Base-by-base conservation (phyloP, 2,797 vertebrate species). In the Pelodytes ibericus region DNA sequence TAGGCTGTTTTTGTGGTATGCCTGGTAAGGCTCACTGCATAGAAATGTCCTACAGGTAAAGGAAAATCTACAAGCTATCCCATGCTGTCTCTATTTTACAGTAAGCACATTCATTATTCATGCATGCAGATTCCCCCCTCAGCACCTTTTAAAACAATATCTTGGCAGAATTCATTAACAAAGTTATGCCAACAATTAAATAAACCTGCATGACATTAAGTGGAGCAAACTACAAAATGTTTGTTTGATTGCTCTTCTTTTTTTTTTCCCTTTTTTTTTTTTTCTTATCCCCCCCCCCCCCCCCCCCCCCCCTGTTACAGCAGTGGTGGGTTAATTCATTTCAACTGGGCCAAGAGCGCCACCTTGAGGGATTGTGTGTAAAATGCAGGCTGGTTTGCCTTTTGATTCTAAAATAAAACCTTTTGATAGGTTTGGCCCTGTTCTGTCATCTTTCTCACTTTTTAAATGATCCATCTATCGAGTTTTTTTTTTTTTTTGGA, bases 311-410 rank as follows among this genome's bases (percentile, higher is more conserved):
- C 15, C 7, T 44, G 1, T 44, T 16, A 0, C 36, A 44, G 30
- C 5, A 49, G 49, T 20, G 49, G 11, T 3, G 80, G 18, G 3
- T 39, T 39, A 31, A 0, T 4, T 25, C 16, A 25, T 24, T 0
- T 83, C 78, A 66, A 51, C 75, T 84, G 72, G 83, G 73, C 68
- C 83, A 74, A 64, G 82, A 84, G 87, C 88, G 85, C 90, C 91
- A 92, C 84, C 91, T 92, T 89, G 87, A 82, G 91, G 91, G 62
- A 2, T 0, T 25, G 1, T 2, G 33, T 61, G 77, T 67, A 84
- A 31, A 71, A 59, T n/a, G 25, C 86, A 80, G 66, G 56, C 29
- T 68, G 18, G 5, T 64, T 61, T 62, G 3, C 16, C 25, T n/a
- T n/a, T n/a, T n/a, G n/a, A n/a, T n/a, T n/a, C n/a, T n/a, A n/a